Base-by-base conservation (phyloP, 1,140 invertebrate genomes). In the Drosophila varians region DNA sequence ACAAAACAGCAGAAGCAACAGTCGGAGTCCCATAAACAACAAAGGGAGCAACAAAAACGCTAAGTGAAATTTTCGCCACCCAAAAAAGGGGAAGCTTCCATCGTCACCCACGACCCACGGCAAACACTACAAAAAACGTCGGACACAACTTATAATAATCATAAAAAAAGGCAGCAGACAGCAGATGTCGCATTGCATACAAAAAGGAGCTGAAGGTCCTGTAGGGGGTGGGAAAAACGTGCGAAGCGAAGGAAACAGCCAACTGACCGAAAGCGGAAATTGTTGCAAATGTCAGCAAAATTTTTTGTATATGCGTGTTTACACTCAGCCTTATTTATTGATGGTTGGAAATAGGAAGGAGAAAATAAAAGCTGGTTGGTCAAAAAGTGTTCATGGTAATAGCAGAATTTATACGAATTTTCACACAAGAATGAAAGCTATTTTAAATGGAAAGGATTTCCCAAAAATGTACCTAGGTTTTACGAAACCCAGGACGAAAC, bases 281-380 rank as follows among this genome's bases (percentile, higher is more conserved):
- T 82, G 82, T 86, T 87, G 82, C 82, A 82, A 82, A 57, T 86
- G 82, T 86, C 82, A 86, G 82, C 82, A 86, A 14, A 57, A 87
- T 76, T 73, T 84, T 72, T 55, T 62, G 25, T 75, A 75, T 83
- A 60, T 68, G 58, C 72, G 51, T 82, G 77, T 64, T 70, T 83
- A 56, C 64, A 60, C 55, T 70, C 53, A 47, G 31, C 76, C 65
- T 65, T 74, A 82, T 82, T 80, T 76, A 87, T 76, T 74, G 62
- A 45, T 40, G 71, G 69, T n/a, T 34, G 19, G 4, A 34, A 43
- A 8, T 16, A 5, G 26, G 18, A 25, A 14, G 21, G 40, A 28
- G 26, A 18, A 14, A 31, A 14, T 4, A 19, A 34, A 11, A 36
- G 38, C 14, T 42, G 12, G 6, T 12, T 18, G 40, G 40, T 46